Evolutionary conservation across 2,797 vertebrate genomes (phyloP), one percentile per base, ranked within the genome.

Genomic region (Eupleurogrammus muticus): DNA sequence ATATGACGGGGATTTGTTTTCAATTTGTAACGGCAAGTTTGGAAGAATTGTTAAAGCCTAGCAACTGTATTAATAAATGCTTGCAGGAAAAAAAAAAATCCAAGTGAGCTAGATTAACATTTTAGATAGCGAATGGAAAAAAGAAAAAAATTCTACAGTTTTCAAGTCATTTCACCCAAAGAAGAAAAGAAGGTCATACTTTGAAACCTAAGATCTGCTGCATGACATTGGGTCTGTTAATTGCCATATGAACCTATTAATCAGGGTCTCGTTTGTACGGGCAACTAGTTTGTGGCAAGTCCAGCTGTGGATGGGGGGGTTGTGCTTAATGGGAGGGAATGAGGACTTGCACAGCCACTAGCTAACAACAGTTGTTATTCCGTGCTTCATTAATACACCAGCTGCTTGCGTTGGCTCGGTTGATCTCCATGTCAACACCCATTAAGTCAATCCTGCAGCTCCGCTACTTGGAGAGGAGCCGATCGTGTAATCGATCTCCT

Each of bases 341-440:
- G 52, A 70, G 72, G 70, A 58, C 72, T 53, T 65, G 71, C 54
- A 49, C 66, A 57, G 77, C 70, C 77, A 70, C 74, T 28, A 70
- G 72, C 73, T 64, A 80, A 75, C 80, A 83, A 83, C 80, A 72
- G 70, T 78, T 76, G 77, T 80, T 84, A 83, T 85, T 84, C 82
- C 88, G 79, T 82, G 76, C 87, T 84, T 87, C 86, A 90, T 92
- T 89, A 91, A 84, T 80, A 82, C 61, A 82, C 61, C 78, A 86
- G 77, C 80, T 89, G 80, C 81, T 81, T 66, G 58, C 82, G 75
- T 46, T 35, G 73, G 54, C 80, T 82, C 75, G 42, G 75, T 78
- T 87, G 88, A 88, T 87, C 86, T 85, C 82, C 80, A 76, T 81
- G 81, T 92, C 87, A 83, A 84, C 87, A 75, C 77, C 58, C 70